These are phyloP conservation scores for Drosophila meridiana DNA, from an alignment of 2,888 invertebrate species.

Conservation along the genomic window DNA sequence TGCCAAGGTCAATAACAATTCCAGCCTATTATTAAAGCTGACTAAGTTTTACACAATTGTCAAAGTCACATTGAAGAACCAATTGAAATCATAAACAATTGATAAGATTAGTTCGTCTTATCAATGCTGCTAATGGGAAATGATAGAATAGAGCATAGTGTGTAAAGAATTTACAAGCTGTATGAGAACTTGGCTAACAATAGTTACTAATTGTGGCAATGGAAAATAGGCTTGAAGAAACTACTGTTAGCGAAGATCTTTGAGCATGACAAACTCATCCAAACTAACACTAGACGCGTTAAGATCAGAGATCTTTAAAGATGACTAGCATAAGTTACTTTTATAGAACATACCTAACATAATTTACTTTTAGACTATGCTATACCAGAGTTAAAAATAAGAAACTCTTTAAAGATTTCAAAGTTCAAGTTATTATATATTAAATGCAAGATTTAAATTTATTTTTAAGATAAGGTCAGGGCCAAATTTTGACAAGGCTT, in stretches of 20 bases:
- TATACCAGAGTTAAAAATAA: no score
- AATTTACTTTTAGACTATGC: no score
- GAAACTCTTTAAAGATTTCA: no score
- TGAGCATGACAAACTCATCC: background rate
- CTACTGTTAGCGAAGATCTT: background rate
- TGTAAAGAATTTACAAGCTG: background rate
- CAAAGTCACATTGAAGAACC: background rate
- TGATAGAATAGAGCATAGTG: background rate
- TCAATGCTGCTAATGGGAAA: background rate
- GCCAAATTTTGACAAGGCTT: no score
- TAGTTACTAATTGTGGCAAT: background rate
- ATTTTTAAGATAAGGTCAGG: no score
- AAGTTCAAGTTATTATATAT: no score
- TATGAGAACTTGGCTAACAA: background rate
- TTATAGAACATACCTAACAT: no score
- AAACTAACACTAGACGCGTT: background rate
- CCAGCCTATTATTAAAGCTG: slow-evolving; percentile 24
- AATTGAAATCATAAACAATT: slow-evolving; percentile 18
- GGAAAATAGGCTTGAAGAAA: background rate
- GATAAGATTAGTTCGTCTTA: slow-evolving; percentile 37
- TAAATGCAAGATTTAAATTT: no score
- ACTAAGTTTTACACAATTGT: slow-evolving; percentile 6
- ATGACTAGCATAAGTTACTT: no score
- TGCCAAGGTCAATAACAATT: slow-evolving; percentile 13
- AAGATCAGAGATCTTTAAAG: background rate